These are phyloP conservation scores for Teleogryllus oceanicus DNA, from an alignment of 2,888 invertebrate genomes.

Conservation along the genomic window DNA sequence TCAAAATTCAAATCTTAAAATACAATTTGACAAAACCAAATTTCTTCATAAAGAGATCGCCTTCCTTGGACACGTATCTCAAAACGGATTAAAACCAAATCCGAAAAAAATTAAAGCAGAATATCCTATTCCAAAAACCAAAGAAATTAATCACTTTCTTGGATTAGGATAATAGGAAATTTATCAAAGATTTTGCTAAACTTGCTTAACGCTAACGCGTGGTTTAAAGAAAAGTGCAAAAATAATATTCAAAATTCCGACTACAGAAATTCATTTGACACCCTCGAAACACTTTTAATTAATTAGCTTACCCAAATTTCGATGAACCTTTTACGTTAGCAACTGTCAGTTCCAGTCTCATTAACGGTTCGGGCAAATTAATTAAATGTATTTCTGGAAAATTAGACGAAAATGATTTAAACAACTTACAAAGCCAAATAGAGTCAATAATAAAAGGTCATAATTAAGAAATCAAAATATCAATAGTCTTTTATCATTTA, in stretches of 20 bases:
- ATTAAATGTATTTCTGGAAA: too few species aligned
- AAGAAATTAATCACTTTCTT: background rate
- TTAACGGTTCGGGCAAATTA: too few species aligned
- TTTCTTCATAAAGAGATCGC: constrained; percentile 18
- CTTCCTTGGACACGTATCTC: constrained; percentile 18
- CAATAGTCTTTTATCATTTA: too few species aligned
- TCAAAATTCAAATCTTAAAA: background rate
- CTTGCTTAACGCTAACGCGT: background rate
- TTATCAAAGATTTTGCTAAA: background rate
- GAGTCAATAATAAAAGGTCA: too few species aligned
- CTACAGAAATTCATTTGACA: background rate
- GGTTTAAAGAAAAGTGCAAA: background rate
- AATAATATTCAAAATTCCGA: background rate
- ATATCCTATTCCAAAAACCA: background rate
- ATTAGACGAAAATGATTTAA: too few species aligned
- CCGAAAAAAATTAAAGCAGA: background rate
- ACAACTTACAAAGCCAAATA: too few species aligned
- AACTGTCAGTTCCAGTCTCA: too few species aligned
- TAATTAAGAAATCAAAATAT: too few species aligned
- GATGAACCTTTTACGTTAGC: too few species aligned
- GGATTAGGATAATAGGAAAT: background rate
- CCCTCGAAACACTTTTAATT: background rate
- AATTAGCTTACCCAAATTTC: background rate
- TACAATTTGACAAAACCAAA: background rate
- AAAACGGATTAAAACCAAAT: constrained; percentile 12